Evolutionary conservation across 2,888 invertebrate species (phyloP), one percentile per base, ranked within the genome.

Genomic region (Melangyna quadrimaculata): DNA sequence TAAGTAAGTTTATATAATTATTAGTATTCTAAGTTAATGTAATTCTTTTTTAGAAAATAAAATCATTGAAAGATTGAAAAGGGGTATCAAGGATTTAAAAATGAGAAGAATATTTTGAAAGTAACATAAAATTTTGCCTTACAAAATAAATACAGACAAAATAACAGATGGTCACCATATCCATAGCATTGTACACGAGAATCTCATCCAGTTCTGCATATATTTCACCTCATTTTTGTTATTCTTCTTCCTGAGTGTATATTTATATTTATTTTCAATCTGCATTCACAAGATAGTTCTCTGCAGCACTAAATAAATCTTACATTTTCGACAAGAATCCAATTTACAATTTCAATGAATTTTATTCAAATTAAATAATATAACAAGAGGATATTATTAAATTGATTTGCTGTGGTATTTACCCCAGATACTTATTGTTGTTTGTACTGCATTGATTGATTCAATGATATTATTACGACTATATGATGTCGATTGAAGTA

Each of bases 351-450:
- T 51, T 63, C 24, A 82, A 73, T 63, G 45, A 61, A 73, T 72
- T 67, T 72, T 69, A 73, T 82, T 78, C 67, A 82, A 82, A 78
- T 78, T 72, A 48, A 53, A 69, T 59, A 71, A 71, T 65, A 51
- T 10, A 19, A 32, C 19, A 51, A 53, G 63, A 40, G 24, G 3
- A 48, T 48, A 29, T 65, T 63, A 45, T 32, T 35, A 8, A 48
- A 48, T 22, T 45, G 17, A 67, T 48, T 67, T 48, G 19, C 48
- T 27, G 48, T 45, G 0, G 9, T 17, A 19, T 32, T 35, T 19
- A 2, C 12, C 19, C 9, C 12, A 17, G 19, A 19, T 37, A 40
- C n/a, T 40, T 10, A 22, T 43, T 65, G 29, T 45, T 48, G 17
- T 14, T 45, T 10, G 12, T 27, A 17, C 2, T 43, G 4, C 0